Evolutionary conservation across 2,888 invertebrate genomes (phyloP).

Genomic region (Coenonympha arcania): DNA sequence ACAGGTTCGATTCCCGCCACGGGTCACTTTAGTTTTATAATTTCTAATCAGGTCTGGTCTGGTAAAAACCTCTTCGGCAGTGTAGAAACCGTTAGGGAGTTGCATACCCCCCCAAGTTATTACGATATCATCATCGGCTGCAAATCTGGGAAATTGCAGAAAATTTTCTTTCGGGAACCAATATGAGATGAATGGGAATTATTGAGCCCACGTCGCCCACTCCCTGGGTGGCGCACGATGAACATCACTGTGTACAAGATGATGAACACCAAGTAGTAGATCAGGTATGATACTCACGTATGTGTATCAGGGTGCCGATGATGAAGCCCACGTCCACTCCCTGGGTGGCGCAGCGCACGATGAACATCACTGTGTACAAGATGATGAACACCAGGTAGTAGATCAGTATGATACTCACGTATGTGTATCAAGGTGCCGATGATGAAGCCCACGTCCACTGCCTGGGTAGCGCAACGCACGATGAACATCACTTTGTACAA

Average conservation of each 20-base stretch:
- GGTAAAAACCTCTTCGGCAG: no score
- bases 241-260: slow-evolving; percentile 16
- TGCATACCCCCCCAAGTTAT: no score
- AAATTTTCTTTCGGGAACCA: no score
- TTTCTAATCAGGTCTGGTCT: no score
- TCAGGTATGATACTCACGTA: no score
- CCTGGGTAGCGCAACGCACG: background rate
- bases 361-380: slow-evolving; percentile 12
- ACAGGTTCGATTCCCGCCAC: no score
- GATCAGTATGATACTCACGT: no score
- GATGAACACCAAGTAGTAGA: slow-evolving; percentile 25
- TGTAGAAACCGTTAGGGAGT: no score
- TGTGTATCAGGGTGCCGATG: background rate
- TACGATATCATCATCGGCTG: no score
- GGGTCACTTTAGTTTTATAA: no score
- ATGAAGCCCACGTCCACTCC: background rate
- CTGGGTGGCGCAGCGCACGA: background rate
- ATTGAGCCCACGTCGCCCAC: background rate
- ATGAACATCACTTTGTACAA: slow-evolving; percentile 14
- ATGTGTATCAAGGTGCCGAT: background rate
- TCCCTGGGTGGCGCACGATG: background rate
- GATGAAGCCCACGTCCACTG: background rate
- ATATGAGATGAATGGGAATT: no score
- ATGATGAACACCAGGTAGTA: slow-evolving; percentile 25
- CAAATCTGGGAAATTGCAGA: no score